Evolutionary conservation across 1,140 invertebrate species (phyloP).

Genomic region (Reticulitermes speratus): DNA sequence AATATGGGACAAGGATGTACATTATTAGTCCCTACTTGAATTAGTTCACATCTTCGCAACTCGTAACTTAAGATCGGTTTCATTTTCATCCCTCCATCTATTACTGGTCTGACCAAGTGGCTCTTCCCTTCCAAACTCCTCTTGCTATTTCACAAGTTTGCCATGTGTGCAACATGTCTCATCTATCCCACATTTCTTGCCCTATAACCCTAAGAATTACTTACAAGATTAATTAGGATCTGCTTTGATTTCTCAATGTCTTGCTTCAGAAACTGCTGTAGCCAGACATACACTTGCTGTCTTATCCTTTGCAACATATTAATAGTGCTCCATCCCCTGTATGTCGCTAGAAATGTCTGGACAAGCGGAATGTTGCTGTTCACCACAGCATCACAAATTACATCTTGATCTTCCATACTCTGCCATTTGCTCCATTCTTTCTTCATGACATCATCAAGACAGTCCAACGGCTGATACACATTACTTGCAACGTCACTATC

Average conservation of each 20-base stretch:
- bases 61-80: too few species aligned
- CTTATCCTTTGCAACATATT: neutral
- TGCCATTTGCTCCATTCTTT: constrained; percentile 24
- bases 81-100: too few species aligned
- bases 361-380: constrained; percentile 20
- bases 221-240: constrained; percentile 27
- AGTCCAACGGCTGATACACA: neutral
- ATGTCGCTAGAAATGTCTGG: constrained; percentile 19
- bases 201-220: neutral
- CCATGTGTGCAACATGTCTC: too few species aligned
- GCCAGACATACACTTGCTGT: constrained; percentile 19
- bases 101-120: too few species aligned
- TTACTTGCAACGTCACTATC: neutral
- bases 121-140: too few species aligned
- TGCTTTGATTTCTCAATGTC: constrained; percentile 4
- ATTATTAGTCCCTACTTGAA: too few species aligned
- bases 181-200: too few species aligned
- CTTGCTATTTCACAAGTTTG: too few species aligned
- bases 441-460: neutral
- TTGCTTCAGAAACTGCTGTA: constrained; percentile 15
- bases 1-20: too few species aligned
- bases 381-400: constrained; percentile 22
- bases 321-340: neutral
- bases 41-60: too few species aligned
- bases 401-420: neutral